Evolutionary conservation across 2,797 vertebrate species (phyloP).

Genomic region (Lacerta bilineata): DNA sequence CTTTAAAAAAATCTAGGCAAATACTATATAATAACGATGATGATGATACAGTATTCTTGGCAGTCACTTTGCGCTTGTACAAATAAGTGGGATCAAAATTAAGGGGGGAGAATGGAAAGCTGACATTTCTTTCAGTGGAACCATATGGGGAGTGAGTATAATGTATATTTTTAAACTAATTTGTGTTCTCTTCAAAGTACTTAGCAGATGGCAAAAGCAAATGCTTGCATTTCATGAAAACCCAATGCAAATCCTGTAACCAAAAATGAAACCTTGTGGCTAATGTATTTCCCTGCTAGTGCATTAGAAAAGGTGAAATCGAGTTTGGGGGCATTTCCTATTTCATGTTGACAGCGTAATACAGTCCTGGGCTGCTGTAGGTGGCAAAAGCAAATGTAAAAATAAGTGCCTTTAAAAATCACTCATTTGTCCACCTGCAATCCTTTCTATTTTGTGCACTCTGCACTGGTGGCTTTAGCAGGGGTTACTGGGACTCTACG

Average conservation of each 20-base stretch:
- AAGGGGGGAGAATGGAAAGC: neutral
- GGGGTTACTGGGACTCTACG: neutral
- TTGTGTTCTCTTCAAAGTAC: constrained; percentile 42
- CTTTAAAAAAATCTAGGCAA: neutral
- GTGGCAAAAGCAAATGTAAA: neutral
- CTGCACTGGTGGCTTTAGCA: neutral
- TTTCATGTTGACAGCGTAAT: neutral
- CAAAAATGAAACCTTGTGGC: constrained; percentile 33
- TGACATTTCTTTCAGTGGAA: constrained; percentile 39
- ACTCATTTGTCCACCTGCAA: constrained; percentile 25
- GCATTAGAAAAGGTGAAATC: neutral
- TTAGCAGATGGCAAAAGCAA: neutral
- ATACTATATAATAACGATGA: neutral
- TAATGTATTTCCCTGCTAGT: neutral
- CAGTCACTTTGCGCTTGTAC: neutral
- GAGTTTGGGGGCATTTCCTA: neutral
- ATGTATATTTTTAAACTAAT: constrained; percentile 49
- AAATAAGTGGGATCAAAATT: constrained; percentile 27
- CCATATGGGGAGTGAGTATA: constrained; percentile 24
- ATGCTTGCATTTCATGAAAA: constrained; percentile 49
- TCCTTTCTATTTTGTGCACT: neutral
- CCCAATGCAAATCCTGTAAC: constrained; percentile 47
- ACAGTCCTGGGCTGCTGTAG: constrained; percentile 12
- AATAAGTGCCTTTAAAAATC: neutral
- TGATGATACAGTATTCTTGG: neutral